Base-by-base conservation (phyloP, 2,113 vertebrate genomes). In the Scortum barcoo region DNA sequence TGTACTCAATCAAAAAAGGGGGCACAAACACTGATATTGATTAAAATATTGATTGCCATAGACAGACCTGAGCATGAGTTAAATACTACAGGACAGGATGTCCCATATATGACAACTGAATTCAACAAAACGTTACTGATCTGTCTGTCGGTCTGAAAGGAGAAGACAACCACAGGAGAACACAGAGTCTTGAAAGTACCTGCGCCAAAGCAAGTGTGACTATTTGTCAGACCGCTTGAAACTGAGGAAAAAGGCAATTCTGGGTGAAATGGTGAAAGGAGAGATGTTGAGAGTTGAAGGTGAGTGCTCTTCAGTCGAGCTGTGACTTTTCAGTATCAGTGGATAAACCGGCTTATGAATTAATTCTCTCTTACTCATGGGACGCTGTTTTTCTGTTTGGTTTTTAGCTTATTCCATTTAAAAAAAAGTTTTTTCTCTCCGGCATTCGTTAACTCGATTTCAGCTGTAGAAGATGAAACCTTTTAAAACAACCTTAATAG, bases 331-430 rank as follows among this genome's bases (percentile, higher is more conserved):
- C 30, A 85, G 28, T 57, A 68, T 78, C 42, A 46, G 40, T 51
- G 33, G 17, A 78, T 84, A 70, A 87, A 84, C n/a, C 24, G 5
- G 53, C 33, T 78, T 73, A 82, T 22, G 3, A 56, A 78, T 72
- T 12, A 70, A 74, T 74, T 77, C 58, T 78, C 19, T 70, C 17
- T 50, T 19, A 61, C 63, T 86, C 42, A 24, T 22, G 63, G 72
- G 54, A 40, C 22, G 16, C 48, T 14, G 51, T 57, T 83, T 76
- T 58, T 51, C 56, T 57, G 13, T 79, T 69, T 58, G n/a, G 10
- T 28, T 83, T 28, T 14, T 72, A 22, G 28, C 74, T 83, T 74
- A 68, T 67, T 68, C 17, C 22, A 44, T 26, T 67, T 5, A n/a
- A 46, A 80, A 60, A 68, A 42, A 4, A 2, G 3, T 22, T n/a